Percentiles rank a stretch among this genome's conserved stretches.
Evolutionary conservation across 1,140 invertebrate genomes (phyloP).

Genomic region (Drosophila fuyamai): DNA sequence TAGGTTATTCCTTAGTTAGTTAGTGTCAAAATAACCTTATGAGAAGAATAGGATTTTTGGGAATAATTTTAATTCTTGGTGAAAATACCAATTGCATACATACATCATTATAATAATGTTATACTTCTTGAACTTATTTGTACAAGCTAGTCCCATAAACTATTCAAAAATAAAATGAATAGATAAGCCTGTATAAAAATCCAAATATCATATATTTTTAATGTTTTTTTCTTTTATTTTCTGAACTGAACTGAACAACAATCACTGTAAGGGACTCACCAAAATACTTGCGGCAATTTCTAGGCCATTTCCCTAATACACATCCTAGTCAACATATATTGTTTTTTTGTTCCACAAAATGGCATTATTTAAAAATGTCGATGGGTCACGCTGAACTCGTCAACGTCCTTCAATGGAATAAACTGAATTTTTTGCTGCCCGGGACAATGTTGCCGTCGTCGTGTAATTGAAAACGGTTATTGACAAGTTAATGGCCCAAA

Average conservation of each 20-base stretch:
- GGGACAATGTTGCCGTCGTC: constrained; percentile 25
- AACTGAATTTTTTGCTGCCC: constrained; percentile 6
- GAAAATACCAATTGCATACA: too few species aligned
- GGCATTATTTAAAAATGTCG: constrained; percentile 79
- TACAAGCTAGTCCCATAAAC: too few species aligned
- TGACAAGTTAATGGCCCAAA: constrained; percentile 75
- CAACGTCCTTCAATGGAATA: constrained; percentile 37
- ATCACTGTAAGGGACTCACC: constrained; percentile 29
- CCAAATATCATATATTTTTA: too few species aligned
- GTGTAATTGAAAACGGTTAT: constrained; percentile 82
- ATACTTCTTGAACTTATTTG: too few species aligned
- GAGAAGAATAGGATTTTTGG: too few species aligned
- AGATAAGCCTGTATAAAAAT: neutral
- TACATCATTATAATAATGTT: too few species aligned
- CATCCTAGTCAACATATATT: constrained; percentile 28
- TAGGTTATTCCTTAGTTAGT: neutral
- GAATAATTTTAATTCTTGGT: too few species aligned
- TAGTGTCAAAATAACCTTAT: too few species aligned
- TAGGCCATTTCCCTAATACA: constrained; percentile 28
- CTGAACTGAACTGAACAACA: neutral
- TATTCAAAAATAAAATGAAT: too few species aligned
- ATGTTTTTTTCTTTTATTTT: too few species aligned
- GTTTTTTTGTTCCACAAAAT: constrained; percentile 61
- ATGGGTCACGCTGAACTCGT: constrained; percentile 74
- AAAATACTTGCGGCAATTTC: constrained; percentile 39